Percentiles rank a stretch among this genome's conserved stretches.
These are phyloP conservation scores for Carapus acus DNA, from an alignment of 2,797 vertebrate genomes.

Conservation along the genomic window DNA sequence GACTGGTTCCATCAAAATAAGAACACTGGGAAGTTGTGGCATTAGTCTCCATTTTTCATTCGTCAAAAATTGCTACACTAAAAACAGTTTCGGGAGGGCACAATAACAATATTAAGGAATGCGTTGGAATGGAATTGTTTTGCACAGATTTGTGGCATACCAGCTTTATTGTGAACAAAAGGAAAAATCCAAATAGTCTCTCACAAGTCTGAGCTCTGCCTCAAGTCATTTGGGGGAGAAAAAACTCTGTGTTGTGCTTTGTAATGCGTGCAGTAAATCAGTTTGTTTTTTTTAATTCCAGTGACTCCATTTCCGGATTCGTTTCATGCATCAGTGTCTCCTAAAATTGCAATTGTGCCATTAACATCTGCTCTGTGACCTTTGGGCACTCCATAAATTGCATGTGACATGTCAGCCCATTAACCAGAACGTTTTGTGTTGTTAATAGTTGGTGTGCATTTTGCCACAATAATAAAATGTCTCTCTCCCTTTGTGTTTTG, in stretches of 20 bases:
- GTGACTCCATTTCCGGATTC: conserved; percentile 21
- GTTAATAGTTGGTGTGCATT: conserved; percentile 20
- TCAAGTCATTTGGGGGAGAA: conserved; percentile 40
- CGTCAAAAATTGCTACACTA: too few relatives aligned
- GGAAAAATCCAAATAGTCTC: conserved; percentile 29
- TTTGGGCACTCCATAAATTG: conserved; percentile 7
- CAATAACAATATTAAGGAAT: too few relatives aligned
- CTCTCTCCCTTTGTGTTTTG: conserved; percentile 26
- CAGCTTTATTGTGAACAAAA: conserved; percentile 52
- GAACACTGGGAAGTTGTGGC: too few relatives aligned
- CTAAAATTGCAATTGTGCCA: not conserved
- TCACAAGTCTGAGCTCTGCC: conserved; percentile 37
- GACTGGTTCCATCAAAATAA: too few relatives aligned
- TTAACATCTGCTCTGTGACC: conserved; percentile 1
- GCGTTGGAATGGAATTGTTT: too few relatives aligned
- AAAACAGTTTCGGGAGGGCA: too few relatives aligned
- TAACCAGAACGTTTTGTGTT: conserved; percentile 19
- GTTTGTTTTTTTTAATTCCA: conserved; percentile 19
- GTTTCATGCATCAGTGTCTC: conserved; percentile 4
- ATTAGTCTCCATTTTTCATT: too few relatives aligned
- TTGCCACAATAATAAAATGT: conserved; percentile 36
- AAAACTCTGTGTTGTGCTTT: not conserved
- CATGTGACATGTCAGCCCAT: conserved; percentile 9
- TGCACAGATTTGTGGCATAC: too few relatives aligned
- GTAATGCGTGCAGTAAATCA: conserved; percentile 5